Evolutionary conservation across 2,113 vertebrate genomes (phyloP).

Genomic region (Synodontis membranacea): DNA sequence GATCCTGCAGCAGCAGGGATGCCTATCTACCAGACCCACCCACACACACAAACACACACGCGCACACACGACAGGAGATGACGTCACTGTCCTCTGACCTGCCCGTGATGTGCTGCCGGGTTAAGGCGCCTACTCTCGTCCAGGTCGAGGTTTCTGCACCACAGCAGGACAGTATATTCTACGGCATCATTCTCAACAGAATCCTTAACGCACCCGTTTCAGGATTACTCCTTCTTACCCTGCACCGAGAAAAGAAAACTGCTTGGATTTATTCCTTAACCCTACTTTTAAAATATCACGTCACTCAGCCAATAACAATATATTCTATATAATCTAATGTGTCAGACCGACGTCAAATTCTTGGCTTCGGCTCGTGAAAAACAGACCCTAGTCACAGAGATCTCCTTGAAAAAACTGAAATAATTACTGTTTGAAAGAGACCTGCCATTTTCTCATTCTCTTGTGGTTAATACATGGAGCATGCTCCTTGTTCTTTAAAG

Average conservation of each 20-base stretch:
- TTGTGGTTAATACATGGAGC: constrained; percentile 56
- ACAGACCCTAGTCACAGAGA: constrained; percentile 62
- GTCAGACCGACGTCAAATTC: constrained; percentile 63
- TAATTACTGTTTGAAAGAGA: constrained; percentile 72
- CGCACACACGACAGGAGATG: constrained; percentile 59
- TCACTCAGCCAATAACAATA: not conserved
- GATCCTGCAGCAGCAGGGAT: constrained; percentile 12
- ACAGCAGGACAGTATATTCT: not conserved
- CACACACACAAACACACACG: constrained; percentile 32
- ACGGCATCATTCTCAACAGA: not conserved
- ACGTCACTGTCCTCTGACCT: constrained; percentile 68
- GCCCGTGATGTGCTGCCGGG: constrained; percentile 57
- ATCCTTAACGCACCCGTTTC: not conserved
- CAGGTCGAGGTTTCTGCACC: constrained; percentile 31
- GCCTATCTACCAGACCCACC: constrained; percentile 5
- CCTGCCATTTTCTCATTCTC: constrained; percentile 67
- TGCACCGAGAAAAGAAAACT: not conserved
- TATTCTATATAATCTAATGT: constrained; percentile 61
- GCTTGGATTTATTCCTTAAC: constrained; percentile 4
- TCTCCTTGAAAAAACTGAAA: constrained; percentile 66
- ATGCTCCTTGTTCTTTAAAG: constrained; percentile 57
- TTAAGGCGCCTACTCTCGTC: constrained; percentile 48
- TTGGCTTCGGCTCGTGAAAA: constrained; percentile 69
- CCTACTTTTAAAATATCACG: not conserved
- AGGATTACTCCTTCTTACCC: not conserved